A percentile compares a stretch with the other conserved stretches of the same genome.
Evolutionary conservation across 37 sponge, comb jelly and placozoan genomes (phyloP).

Genomic region (Beroe ovata): DNA sequence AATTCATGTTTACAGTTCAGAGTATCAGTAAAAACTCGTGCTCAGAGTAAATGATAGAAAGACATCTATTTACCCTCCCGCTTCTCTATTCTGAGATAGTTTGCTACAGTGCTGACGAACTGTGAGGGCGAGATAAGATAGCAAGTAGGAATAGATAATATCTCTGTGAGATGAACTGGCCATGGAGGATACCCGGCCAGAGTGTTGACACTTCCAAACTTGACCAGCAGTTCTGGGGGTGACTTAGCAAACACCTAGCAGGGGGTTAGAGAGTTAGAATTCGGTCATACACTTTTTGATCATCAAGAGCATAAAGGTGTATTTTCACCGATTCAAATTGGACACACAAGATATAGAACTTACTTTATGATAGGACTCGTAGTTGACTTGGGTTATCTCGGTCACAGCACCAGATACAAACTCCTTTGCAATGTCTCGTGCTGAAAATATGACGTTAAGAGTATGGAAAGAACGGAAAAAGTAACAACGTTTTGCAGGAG

Average conservation of each 20-base stretch:
- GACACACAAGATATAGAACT: too few relatives aligned
- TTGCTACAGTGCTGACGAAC: background rate
- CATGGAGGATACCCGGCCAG: conserved; percentile 61
- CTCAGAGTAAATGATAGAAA: too few relatives aligned
- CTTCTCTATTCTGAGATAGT: conserved; percentile 39
- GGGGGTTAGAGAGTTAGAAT: too few relatives aligned
- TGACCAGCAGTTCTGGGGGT: conserved; percentile 25
- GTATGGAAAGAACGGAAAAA: too few relatives aligned
- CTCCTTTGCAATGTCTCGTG: conserved; percentile 21
- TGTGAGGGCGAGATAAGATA: conserved; percentile 8
- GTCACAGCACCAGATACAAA: background rate
- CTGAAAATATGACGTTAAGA: too few relatives aligned
- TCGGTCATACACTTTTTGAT: too few relatives aligned
- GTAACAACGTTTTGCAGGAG: too few relatives aligned
- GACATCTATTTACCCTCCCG: conserved; percentile 60
- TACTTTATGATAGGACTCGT: conserved; percentile 11
- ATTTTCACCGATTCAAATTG: too few relatives aligned
- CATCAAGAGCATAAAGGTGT: too few relatives aligned
- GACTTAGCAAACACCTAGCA: conserved; percentile 9
- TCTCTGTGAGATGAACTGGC: conserved; percentile 62
- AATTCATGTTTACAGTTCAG: too few relatives aligned
- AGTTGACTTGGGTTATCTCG: conserved; percentile 32
- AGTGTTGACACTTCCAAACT: conserved; percentile 35
- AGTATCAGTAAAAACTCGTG: too few relatives aligned
- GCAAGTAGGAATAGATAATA: conserved; percentile 44